Evolutionary conservation across 2,888 invertebrate genomes (phyloP), one percentile per base, ranked within the genome.

Genomic region (Nycteola revayana): DNA sequence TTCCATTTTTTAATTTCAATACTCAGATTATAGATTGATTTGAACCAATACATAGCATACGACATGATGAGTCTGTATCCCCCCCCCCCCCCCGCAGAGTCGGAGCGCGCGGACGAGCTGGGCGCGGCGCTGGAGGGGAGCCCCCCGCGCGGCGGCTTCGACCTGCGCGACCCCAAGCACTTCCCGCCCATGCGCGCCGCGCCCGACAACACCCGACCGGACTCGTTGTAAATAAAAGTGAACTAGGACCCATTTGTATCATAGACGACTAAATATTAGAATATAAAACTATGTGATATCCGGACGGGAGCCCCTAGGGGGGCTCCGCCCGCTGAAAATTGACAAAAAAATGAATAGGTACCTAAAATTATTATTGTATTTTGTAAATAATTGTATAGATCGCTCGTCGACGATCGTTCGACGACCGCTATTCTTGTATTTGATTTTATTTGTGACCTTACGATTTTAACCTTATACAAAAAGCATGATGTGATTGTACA

Each of bases 91-190:
- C 14, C 39, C 18, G 9, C 78, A 94, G 94, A 94, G 60, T 93
- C 94, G 57, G 94, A 93, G 74, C 94, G 94, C 77, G 90, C 91
- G 66, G 88, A 91, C 58, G 94, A 94, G 84, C 93, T 94, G 90
- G 91, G 91, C 62, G 92, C 92, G 41, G 94, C 94, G 28, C 90
- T 92, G 49, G 93, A 93, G 75, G 69, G 68, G 42, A 90, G 91
- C 28, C 91, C 94, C 32, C 91, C 93, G 39, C 92, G 92, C 66
- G 92, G 91, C 38, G 84, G 90, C 51, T 93, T 94, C 81, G 93
- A 94, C 73, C 91, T 96, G 78, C 93, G 94, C 72, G 95, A 96
- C 84, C 95, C 94, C 54, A 86, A 90, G 52, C 95, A 96, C 88
- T 96, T 95, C 84, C 96, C 96, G 57, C 95, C 96, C 48, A 93